Evolutionary conservation across 2,113 vertebrate species (phyloP).

Genomic region (Axis porcinus): DNA sequence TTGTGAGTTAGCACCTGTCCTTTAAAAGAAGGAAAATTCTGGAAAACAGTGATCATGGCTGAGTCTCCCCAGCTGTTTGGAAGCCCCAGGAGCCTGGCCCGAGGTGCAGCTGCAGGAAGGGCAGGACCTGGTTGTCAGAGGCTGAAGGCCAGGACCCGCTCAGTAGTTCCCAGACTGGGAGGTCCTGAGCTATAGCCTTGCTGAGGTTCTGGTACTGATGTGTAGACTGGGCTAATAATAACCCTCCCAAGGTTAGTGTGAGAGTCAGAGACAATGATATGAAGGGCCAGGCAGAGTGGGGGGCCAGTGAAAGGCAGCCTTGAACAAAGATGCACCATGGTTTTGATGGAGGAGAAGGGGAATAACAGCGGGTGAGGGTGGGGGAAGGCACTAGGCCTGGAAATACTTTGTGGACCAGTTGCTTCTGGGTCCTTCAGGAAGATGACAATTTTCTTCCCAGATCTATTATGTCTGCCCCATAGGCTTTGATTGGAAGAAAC

Average conservation of each 20-base stretch:
- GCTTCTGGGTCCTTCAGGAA: neutral
- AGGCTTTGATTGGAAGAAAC: neutral
- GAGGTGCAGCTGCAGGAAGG: neutral
- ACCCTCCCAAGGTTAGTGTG: accelerated
- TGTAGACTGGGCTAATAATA: neutral
- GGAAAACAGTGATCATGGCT: neutral
- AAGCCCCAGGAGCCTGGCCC: neutral
- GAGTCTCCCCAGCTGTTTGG: accelerated
- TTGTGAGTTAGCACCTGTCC: neutral
- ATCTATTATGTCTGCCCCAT: no score
- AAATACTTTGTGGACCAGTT: neutral
- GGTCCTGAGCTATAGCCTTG: neutral
- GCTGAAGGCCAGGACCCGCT: neutral
- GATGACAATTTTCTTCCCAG: neutral
- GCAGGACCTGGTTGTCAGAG: neutral
- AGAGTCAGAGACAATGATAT: neutral
- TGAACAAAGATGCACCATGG: neutral
- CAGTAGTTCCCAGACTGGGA: neutral
- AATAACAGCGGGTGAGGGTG: no score
- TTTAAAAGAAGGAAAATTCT: neutral
- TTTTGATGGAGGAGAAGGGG: neutral
- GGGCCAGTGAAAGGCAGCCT: neutral
- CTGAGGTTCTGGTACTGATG: neutral
- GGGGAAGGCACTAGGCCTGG: neutral
- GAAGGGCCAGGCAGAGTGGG: no score